Evolutionary conservation across 2,888 invertebrate species (phyloP), one percentile per base, ranked within the genome.

Genomic region (Pandemis corylana): DNA sequence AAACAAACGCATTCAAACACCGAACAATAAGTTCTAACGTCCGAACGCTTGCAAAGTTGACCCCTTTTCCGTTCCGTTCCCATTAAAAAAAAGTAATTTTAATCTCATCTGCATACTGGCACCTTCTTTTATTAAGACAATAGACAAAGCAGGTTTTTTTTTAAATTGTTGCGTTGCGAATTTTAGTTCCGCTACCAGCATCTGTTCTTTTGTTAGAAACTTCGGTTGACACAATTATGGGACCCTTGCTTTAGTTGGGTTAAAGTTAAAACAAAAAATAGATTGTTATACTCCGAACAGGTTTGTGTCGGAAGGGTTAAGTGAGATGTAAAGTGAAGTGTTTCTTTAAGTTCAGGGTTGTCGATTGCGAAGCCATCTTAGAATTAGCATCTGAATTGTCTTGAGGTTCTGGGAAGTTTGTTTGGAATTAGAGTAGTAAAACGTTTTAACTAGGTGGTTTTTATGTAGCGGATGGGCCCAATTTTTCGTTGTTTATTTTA

Each of bases 201-300:
- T 93, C 91, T 91, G 92, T 89, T 89, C 86, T 82, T 80, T 68
- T 72, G 70, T 75, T 70, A 49, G 20, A 85, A 82, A 81, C 72
- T 66, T 46, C 84, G 90, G 93, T 93, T 94, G 94, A 94, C 92
- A 92, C 93, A 93, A 92, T 93, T 91, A 90, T 82, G 80, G 80
- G 80, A 85, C 87, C 90, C 89, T 85, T 81, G 84, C 84, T 85
- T 77, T 76, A 79, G 74, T 82, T 79, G 83, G 80, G 85, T 83
- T 92, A 93, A 94, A 94, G 85, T 83, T 92, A 93, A 94, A 94
- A 93, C 91, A 93, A 94, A 94, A 93, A 87, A 87, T 86, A 90
- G 89, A 91, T 90, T 90, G 91, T 89, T 89, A 87, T 84, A 87
- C 84, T 77, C 78, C 83, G 87, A 94, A 94, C 94, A 94, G 94